These are phyloP conservation scores for Cetoscarus ocellatus DNA, from an alignment of 2,797 vertebrate genomes.

Conservation along the genomic window DNA sequence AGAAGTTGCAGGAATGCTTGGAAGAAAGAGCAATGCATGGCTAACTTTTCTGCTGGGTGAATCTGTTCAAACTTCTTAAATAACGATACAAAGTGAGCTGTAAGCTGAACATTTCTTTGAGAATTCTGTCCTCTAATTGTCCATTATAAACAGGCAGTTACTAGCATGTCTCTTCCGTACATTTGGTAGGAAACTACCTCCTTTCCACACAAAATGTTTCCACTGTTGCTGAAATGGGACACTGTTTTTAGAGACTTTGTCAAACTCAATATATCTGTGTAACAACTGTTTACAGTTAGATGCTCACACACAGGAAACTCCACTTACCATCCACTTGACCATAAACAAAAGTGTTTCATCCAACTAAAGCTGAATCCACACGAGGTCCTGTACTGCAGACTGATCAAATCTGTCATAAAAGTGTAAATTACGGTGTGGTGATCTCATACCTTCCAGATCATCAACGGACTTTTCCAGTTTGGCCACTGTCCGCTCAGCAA, in stretches of 20 bases:
- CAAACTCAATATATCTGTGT: constrained; percentile 28
- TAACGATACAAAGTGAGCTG: no score
- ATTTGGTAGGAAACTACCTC: constrained; percentile 35
- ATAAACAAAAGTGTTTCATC: constrained; percentile 12
- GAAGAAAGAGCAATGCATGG: constrained; percentile 53
- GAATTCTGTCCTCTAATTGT: constrained; percentile 51
- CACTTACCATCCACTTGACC: not conserved
- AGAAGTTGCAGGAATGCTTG: constrained; percentile 60
- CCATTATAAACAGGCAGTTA: constrained; percentile 49
- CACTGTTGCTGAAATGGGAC: constrained; percentile 44
- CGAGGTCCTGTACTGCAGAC: not conserved
- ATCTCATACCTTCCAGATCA: constrained; percentile 95
- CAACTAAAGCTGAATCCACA: constrained; percentile 2
- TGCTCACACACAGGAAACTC: constrained; percentile 10
- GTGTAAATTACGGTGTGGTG: not conserved
- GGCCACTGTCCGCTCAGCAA: constrained; percentile 96
- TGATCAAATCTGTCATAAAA: not conserved
- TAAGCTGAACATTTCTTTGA: no score
- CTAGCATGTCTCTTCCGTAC: constrained; percentile 43
- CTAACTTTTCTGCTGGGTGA: constrained; percentile 31
- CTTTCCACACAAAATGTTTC: constrained; percentile 42
- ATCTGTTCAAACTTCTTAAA: constrained; percentile 26
- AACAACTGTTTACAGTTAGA: not conserved
- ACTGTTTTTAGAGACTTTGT: constrained; percentile 17
- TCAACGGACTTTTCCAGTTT: constrained; percentile 99